Conservation (phyloP, 2,888 invertebrate genomes). For the Theretra japonica region DNA sequence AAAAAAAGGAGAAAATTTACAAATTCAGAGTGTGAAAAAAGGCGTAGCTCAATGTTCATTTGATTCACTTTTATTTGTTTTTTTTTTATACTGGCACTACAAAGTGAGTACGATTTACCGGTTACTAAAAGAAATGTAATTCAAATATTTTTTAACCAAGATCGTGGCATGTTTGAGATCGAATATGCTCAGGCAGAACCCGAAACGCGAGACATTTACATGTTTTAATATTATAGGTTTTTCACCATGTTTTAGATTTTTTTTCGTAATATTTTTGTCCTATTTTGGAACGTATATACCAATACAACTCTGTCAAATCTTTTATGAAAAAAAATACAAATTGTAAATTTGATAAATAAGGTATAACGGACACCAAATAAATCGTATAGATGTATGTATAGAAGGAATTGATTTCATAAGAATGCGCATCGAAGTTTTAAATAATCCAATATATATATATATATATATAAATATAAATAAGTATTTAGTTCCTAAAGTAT, state of each 20-base stretch:
- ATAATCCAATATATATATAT: constrained; percentile 6
- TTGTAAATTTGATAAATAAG: constrained; percentile 6
- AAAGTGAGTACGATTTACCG: too few species aligned
- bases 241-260: too few species aligned
- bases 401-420: constrained; percentile 23
- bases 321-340: constrained; percentile 8
- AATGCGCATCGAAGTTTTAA: constrained; percentile 23
- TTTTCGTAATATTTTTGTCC: background rate
- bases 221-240: too few species aligned
- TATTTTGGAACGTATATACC: background rate
- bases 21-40: background rate
- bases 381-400: constrained; percentile 14
- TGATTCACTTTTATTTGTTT: too few species aligned
- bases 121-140: too few species aligned
- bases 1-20: background rate
- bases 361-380: constrained; percentile 17
- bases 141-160: too few species aligned
- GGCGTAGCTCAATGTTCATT: too few species aligned
- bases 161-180: too few species aligned
- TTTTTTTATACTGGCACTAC: too few species aligned
- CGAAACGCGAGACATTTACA: too few species aligned
- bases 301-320: constrained; percentile 6
- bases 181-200: too few species aligned
- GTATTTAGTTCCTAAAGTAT: constrained; percentile 24
- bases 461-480: constrained; percentile 9